phyloP scores from a whole-genome alignment of 1,140 invertebrate genomes.

The Leptopilina boulardi region DNA sequence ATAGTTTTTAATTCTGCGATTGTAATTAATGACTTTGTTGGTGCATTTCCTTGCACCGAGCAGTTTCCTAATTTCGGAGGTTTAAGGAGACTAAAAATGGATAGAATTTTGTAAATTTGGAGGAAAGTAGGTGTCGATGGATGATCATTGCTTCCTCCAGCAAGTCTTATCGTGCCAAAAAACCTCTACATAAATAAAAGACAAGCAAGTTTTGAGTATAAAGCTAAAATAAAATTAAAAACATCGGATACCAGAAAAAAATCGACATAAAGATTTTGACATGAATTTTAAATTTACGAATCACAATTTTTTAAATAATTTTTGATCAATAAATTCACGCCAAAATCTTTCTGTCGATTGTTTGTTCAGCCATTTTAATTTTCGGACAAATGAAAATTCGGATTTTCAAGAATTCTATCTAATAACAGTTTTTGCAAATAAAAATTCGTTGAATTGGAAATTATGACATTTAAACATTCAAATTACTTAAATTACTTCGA shows the following conservation, averaged over 20 bases:
- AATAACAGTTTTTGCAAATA: no score
- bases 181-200: neutral
- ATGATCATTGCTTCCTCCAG: neutral
- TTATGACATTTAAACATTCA: no score
- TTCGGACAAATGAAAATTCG: no score
- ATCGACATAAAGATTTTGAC: no score
- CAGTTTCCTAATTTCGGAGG: neutral
- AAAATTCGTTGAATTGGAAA: no score
- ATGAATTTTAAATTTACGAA: no score
- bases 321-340: no score
- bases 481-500: no score
- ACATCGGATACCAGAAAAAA: neutral
- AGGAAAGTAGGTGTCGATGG: neutral
- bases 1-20: neutral
- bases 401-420: no score
- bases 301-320: no score
- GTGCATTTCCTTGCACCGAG: neutral
- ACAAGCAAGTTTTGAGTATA: neutral
- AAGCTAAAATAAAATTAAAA: neutral
- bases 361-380: no score
- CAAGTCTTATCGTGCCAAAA: neutral
- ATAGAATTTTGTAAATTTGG: neutral
- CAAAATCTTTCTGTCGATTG: no score
- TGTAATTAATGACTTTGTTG: neutral
- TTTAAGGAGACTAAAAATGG: neutral